These are phyloP conservation scores for Anguilla pacifica DNA, from an alignment of 2,797 vertebrate species.

Conservation along the genomic window DNA sequence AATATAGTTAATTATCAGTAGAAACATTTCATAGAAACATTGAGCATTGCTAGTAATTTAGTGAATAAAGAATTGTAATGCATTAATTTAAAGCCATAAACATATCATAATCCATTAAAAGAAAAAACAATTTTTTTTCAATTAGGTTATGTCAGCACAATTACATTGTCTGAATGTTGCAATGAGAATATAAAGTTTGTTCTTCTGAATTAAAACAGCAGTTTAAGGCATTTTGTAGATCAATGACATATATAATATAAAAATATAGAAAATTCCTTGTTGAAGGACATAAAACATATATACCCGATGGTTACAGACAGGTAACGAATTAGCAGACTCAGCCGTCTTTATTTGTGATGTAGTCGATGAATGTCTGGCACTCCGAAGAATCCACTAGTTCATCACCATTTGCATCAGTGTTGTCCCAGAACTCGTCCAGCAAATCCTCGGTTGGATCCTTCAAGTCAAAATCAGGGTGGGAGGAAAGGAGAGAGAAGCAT, in stretches of 20 bases:
- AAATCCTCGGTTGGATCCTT: slow-evolving; percentile 28
- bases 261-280: background rate
- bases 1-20: background rate
- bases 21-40: background rate
- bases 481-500: background rate
- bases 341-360: background rate
- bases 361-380: slow-evolving; percentile 20
- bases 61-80: background rate
- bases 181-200: background rate
- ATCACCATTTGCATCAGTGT: slow-evolving; percentile 28
- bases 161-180: background rate
- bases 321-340: background rate
- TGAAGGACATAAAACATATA: background rate
- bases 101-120: background rate
- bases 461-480: background rate
- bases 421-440: background rate
- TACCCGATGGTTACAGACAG: background rate
- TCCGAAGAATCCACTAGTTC: slow-evolving; percentile 27
- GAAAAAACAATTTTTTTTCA: background rate
- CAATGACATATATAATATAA: background rate
- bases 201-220: background rate
- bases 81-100: background rate
- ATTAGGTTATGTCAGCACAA: background rate
- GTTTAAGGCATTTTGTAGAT: no score
- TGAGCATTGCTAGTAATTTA: background rate